phyloP scores from a whole-genome alignment of 2,797 vertebrate genomes.

The Melanogrammus aeglefinus region DNA sequence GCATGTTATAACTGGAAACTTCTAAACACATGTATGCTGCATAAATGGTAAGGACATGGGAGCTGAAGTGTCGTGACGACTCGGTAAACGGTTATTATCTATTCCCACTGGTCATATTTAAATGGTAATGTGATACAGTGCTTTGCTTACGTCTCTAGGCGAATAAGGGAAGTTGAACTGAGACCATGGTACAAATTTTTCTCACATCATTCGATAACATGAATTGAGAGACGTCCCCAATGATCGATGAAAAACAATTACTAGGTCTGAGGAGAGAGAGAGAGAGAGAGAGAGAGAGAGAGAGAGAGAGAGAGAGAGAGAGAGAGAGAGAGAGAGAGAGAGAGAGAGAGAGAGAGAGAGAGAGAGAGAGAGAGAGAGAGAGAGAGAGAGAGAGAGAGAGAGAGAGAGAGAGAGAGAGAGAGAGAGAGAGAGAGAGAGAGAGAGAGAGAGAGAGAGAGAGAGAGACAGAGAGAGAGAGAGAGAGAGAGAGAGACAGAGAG shows the following conservation, averaged over 20 bases:
- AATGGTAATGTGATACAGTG: not conserved
- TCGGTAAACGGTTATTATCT: not conserved
- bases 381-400: not conserved
- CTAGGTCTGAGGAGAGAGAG: not conserved
- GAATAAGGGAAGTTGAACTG: slow-evolving; percentile 36
- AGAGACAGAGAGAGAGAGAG: not conserved
- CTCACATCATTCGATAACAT: slow-evolving; percentile 55
- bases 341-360: not conserved
- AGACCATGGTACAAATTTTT: slow-evolving; percentile 46
- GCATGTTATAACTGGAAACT: not conserved
- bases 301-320: no score
- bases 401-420: no score
- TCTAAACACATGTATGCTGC: not conserved
- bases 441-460: not conserved
- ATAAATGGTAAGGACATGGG: not conserved
- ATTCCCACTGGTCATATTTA: not conserved
- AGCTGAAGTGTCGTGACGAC: not conserved
- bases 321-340: no score
- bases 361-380: not conserved
- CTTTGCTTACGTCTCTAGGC: slow-evolving; percentile 40
- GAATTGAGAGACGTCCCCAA: slow-evolving; percentile 38
- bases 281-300: no score
- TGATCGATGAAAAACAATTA: slow-evolving; percentile 22
- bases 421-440: no score
- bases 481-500: slow-evolving; percentile 2